Evolutionary conservation across 2,113 vertebrate species (phyloP), one percentile per base, ranked within the genome.

Genomic region (Carlito syrichta): DNA sequence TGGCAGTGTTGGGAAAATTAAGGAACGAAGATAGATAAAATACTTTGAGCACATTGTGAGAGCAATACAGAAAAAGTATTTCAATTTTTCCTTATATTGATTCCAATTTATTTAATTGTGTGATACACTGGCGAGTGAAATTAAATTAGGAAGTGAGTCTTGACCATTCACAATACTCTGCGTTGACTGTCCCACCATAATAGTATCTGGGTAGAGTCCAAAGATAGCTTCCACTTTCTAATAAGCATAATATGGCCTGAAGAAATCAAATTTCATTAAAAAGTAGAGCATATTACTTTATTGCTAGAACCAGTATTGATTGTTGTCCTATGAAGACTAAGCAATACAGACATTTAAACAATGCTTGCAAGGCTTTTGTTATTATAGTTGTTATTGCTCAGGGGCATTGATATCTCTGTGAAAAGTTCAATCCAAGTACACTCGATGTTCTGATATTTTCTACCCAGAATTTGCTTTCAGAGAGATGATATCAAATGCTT

Each of bases 141-240:
- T 56, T 35, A 13, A 14, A 79, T 79, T 38, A 23, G 25, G n/a
- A 86, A 27, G 3, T 8, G n/a, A 71, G 11, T 54, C 32, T 40
- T 5, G 22, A 43, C n/a, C 35, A 19, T 17, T 32, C 14, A 19
- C 10, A 32, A 30, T 30, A 17, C n/a, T 40, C 35, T 30, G 48
- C 35, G 38, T 4, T 19, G 1, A 30, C 3, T 43, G 1, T 38
- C 22, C n/a, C 38, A 30, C 27, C n/a, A 20, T 4, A 13, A 30
- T 4, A 14, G 25, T 23, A 56, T n/a, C 85, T 43, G n/a, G 25
- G 23, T 10, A 14, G 9, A 22, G 16, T 86, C n/a, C 17, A 56
- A 20, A 25, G 56, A 56, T 30, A 54, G 17, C 66, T 43, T 86
- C 66, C 11, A 5, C 16, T 43, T 71, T 32, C 50, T 60, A 19